Evolutionary conservation across 2,797 vertebrate genomes (phyloP).

Genomic region (Alcedo atthis): DNA sequence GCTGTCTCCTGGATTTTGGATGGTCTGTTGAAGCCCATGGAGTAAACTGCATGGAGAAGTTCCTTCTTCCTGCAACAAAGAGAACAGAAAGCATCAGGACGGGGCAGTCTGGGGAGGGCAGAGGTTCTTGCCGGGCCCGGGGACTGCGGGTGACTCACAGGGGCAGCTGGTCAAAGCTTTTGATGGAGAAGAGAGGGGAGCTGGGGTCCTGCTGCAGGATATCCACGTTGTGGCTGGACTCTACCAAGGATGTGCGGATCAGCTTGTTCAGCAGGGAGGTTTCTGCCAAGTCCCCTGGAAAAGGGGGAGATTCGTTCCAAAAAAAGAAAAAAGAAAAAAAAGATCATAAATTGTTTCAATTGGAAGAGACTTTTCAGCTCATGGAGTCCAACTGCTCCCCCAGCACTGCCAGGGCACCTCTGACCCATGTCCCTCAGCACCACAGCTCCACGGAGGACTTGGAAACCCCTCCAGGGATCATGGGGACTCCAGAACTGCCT

Average conservation of each 20-base stretch:
- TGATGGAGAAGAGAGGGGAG: constrained; percentile 80
- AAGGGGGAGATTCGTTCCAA: not conserved
- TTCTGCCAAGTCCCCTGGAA: constrained; percentile 62
- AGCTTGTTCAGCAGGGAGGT: constrained; percentile 81
- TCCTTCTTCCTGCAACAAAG: constrained; percentile 69
- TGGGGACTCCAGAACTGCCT: not conserved
- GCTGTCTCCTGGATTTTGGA: constrained; percentile 82
- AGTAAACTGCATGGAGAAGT: constrained; percentile 75
- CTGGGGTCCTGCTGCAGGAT: constrained; percentile 79
- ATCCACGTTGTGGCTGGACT: constrained; percentile 77
- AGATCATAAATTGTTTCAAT: not conserved
- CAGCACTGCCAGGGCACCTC: too few relatives aligned
- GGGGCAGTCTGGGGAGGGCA: rapidly evolving
- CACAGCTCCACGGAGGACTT: not conserved
- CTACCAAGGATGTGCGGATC: constrained; percentile 77
- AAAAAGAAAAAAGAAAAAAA: not conserved
- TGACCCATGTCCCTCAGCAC: not conserved
- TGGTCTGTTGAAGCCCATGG: constrained; percentile 81
- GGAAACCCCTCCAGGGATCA: not conserved
- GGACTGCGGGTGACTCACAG: constrained; percentile 71
- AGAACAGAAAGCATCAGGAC: too few relatives aligned
- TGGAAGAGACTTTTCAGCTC: not conserved
- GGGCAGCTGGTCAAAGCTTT: constrained; percentile 79
- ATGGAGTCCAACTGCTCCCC: too few relatives aligned
- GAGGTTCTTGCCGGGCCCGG: rapidly evolving